Evolutionary conservation across 2,113 vertebrate genomes (phyloP), one percentile per base, ranked within the genome.

Genomic region (Thoracochromis brauschi): DNA sequence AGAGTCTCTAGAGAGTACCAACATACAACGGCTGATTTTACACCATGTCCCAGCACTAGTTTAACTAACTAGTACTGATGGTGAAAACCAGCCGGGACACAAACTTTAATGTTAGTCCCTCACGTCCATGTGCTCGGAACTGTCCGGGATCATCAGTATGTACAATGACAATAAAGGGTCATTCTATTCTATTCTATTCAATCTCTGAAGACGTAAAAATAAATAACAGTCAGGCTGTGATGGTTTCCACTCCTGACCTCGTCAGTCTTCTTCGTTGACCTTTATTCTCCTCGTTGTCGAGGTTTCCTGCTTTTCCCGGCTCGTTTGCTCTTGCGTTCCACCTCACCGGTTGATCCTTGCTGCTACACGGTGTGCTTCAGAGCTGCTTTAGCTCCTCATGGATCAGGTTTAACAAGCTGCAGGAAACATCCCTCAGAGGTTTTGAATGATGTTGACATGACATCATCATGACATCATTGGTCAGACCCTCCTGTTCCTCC

Each of bases 51-150:
- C 33, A 68, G 7, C 1, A n/a, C 19, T 8, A 38, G 60, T 65
- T 13, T 65, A 65, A 65, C 60, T n/a, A 38, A 65, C 60, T 35
- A n/a, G 33, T n/a, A 0, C 33, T 65, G 31, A 38, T 65, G 33
- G 31, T 65, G 60, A 65, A n/a, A 65, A 65, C 60, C 60, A 65
- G 17, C 9, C 1, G 6, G 0, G 60, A n/a, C 31, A 65, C 60
- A 35, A 65, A 65, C 17, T 35, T 65, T 12, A 65, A n/a, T 35
- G 31, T 65, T 65, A 63, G 60, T 65, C 31, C 17, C 10, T 65
- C 60, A 12, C 1, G 1, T 65, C 60, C 63, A 40, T 1, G 33
- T 38, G 19, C 33, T 68, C 33, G 0, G 33, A 65, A 13, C 33
- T 1, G 33, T 65, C 31, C 3, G 10, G 33, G 33, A 68, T 13